A percentile compares a stretch with the other conserved stretches of the same genome.
These are phyloP conservation scores for Callospermophilus lateralis DNA, from an alignment of 2,113 vertebrate genomes.

Conservation along the genomic window DNA sequence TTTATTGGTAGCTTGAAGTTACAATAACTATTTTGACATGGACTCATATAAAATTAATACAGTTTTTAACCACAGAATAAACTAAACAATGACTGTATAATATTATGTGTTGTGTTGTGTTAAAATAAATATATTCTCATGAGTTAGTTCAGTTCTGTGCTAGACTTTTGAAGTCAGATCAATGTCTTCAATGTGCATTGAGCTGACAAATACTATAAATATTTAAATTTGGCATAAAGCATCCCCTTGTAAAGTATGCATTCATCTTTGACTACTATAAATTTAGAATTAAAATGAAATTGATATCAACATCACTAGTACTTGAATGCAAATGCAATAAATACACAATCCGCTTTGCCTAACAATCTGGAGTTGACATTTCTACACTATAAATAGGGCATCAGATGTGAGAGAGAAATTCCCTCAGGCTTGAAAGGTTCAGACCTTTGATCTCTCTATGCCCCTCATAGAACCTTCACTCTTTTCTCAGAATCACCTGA, in stretches of 20 bases:
- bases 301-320: constrained; percentile 51
- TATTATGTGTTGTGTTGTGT: constrained; percentile 61
- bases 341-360: constrained; percentile 30
- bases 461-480: neutral
- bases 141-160: constrained; percentile 49
- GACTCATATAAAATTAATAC: constrained; percentile 37
- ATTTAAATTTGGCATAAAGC: constrained; percentile 76
- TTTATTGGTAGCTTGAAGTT: constrained; percentile 43
- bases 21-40: constrained; percentile 41
- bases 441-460: constrained; percentile 56
- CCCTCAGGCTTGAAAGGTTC: neutral
- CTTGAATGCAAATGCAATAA: constrained; percentile 59
- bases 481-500: constrained; percentile 5
- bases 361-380: constrained; percentile 44
- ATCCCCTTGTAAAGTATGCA: constrained; percentile 59
- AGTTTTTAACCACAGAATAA: neutral
- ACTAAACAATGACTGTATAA: neutral
- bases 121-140: constrained; percentile 60
- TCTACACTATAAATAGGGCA: constrained; percentile 24
- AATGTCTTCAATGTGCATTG: constrained; percentile 56
- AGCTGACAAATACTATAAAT: constrained; percentile 77
- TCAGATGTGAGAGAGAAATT: constrained; percentile 44
- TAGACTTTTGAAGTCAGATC: constrained; percentile 74
- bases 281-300: constrained; percentile 72
- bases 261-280: constrained; percentile 64